A percentile compares a stretch with the other conserved stretches of the same genome.
phyloP scores from a whole-genome alignment of 35 echinoderm and acorn worm genomes.

The Heliocidaris erythrogramma region DNA sequence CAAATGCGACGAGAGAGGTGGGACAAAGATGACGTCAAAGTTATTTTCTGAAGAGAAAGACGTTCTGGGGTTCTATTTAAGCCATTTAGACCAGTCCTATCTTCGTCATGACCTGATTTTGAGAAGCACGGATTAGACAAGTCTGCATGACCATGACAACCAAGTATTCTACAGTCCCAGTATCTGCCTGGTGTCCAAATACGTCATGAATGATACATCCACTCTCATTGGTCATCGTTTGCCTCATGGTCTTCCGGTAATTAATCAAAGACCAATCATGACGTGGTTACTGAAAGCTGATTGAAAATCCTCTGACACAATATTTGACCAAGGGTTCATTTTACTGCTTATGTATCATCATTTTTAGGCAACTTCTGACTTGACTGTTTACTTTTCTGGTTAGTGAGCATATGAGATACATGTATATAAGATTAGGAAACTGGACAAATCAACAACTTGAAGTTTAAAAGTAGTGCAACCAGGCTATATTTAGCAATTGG shows the following conservation, averaged over 20 bases:
- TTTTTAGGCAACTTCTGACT: background rate
- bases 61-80: background rate
- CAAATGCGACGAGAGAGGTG: background rate
- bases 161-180: background rate
- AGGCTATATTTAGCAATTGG: background rate
- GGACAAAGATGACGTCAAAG: background rate
- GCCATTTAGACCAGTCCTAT: background rate
- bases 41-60: background rate
- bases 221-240: background rate
- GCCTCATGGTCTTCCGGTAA: background rate
- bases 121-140: background rate
- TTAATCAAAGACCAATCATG: background rate
- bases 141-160: background rate
- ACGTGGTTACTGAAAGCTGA: background rate
- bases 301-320: background rate
- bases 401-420: background rate
- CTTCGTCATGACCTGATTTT: background rate
- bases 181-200: background rate
- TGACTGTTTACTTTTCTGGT: background rate
- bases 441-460: background rate
- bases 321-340: background rate
- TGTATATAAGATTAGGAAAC: background rate
- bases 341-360: background rate
- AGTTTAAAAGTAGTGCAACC: background rate
- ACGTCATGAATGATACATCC: background rate